Base-by-base conservation (phyloP, 2,797 vertebrate species). In the Alfaro cultratus region DNA sequence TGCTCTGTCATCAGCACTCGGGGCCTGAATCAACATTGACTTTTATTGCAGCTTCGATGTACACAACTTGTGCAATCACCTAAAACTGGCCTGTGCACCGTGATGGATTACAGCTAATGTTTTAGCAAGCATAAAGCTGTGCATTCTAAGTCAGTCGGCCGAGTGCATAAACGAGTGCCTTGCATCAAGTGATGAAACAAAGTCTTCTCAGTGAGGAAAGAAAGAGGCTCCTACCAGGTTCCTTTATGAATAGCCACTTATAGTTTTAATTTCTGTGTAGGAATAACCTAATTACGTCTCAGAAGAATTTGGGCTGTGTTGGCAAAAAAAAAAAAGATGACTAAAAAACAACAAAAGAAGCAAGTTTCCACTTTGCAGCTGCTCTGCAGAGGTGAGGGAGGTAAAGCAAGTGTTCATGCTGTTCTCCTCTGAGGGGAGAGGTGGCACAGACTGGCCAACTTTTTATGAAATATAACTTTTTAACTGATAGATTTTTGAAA, bases 1-100 rank as follows among this genome's bases (percentile, higher is more conserved):
- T 51, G 77, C 88, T 79, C 85, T 78, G 81, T 78, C 84, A 85
- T 90, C 89, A 92, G 64, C 73, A 47, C 87, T 86, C 77, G 5
- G 12, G 64, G 77, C 72, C 82, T 76, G 83, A 88, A 88, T 92
- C 87, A 86, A 80, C 39, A 67, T 73, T 79, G 86, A 80, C 81
- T 88, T 87, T 68, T 82, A 76, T 41, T 64, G 74, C 15, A 57
- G 82, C 34, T 81, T 79, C 80, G 80, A 43, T 75, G 1, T 57
- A 76, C 53, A 51, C 51, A 77, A 75, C 79, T 67, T 67, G 36
- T 83, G 78, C 78, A 86, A 89, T 93, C 88, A 85, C 78, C 70
- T 62, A 47, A 78, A 85, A 55, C 73, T 64, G 83, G 78, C 80
- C 82, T 55, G 73, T 70, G 53, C 77, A 51, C 49, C 78, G 71